Evolutionary conservation across 2,888 invertebrate genomes (phyloP), one percentile per base, ranked within the genome.

Genomic region (Lamellibrachia columna): DNA sequence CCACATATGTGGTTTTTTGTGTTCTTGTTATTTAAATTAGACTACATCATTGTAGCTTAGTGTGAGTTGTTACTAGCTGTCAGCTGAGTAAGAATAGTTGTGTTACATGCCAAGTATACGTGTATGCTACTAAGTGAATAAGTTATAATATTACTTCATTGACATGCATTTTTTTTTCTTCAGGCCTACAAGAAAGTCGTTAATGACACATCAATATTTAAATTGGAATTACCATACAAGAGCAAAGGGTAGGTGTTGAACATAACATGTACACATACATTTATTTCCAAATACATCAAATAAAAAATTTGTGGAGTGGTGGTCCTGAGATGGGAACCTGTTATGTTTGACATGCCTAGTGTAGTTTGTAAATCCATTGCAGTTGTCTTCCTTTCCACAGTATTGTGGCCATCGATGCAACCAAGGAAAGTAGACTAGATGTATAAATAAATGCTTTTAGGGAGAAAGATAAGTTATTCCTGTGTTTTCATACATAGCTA

Each of bases 111-210:
- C 53, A 91, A 91, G 15, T 53, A 91, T 28, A 3, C 15, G 52
- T 11, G n/a, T 7, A 11, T 52, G 52, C 22, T 52, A 15, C 22
- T n/a, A 52, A 91, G 6, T 53, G 0, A 52, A 91, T 91, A 28
- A 91, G 53, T 91, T 91, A 2, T n/a, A n/a, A 90, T 22, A 40
- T 40, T 75, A n/a, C 22, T 22, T 75, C 22, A 28, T 91, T 91
- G 52, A 91, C n/a, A 75, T 92, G 40, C 92, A 92, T 60, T 60
- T 40, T 60, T 52, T 92, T 92, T 75, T 28, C 95, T 95, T 90
- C 94, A 97, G 97, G 99, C 99, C 93, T 99, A 99, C 96, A 99
- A 99, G 96, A 98, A 98, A 96, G 99, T 99, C 92, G 99, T 99
- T 2, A 99, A 99, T 97, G 99, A 99, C 96, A 99, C 98, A 90